Percentiles rank a stretch among this genome's conserved stretches.
Evolutionary conservation across 2,888 invertebrate genomes (phyloP).

Genomic region (Pandemis cinnamomeana): DNA sequence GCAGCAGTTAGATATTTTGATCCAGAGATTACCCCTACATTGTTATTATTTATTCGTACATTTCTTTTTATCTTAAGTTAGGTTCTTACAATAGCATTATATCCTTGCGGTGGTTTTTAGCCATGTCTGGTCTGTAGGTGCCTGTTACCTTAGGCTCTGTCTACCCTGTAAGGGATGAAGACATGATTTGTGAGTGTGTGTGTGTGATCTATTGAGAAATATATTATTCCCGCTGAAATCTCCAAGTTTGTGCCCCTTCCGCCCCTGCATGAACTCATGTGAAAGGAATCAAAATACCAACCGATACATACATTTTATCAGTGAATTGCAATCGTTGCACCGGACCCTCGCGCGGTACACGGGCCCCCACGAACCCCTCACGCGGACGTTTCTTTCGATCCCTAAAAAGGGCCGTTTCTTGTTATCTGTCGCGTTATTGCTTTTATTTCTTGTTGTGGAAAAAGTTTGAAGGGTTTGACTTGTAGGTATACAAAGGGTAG

Average conservation of each 20-base stretch:
- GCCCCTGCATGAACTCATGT: constrained; percentile 57
- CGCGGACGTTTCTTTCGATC: constrained; percentile 23
- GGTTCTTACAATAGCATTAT: too few relatives aligned
- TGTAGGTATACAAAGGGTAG: background rate
- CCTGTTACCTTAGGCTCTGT: too few relatives aligned
- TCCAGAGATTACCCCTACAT: too few relatives aligned
- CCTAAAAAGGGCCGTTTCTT: constrained; percentile 54
- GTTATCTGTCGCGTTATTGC: constrained; percentile 45
- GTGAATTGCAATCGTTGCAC: constrained; percentile 69
- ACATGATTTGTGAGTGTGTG: too few relatives aligned
- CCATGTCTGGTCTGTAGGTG: too few relatives aligned
- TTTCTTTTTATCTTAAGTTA: too few relatives aligned
- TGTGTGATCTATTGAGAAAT: background rate
- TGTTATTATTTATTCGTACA: too few relatives aligned
- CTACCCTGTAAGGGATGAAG: too few relatives aligned
- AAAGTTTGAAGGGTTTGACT: constrained; percentile 10
- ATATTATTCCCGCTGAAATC: background rate
- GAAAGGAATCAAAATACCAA: constrained; percentile 69
- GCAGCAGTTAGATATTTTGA: too few relatives aligned
- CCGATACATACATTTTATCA: constrained; percentile 58
- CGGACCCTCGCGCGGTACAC: constrained; percentile 52
- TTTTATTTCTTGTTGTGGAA: constrained; percentile 38
- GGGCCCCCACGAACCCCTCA: constrained; percentile 36
- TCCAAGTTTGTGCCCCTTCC: constrained; percentile 14
- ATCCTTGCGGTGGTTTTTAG: too few relatives aligned